Conservation (phyloP, 1,140 invertebrate species). For the Drosophila orena region DNA sequence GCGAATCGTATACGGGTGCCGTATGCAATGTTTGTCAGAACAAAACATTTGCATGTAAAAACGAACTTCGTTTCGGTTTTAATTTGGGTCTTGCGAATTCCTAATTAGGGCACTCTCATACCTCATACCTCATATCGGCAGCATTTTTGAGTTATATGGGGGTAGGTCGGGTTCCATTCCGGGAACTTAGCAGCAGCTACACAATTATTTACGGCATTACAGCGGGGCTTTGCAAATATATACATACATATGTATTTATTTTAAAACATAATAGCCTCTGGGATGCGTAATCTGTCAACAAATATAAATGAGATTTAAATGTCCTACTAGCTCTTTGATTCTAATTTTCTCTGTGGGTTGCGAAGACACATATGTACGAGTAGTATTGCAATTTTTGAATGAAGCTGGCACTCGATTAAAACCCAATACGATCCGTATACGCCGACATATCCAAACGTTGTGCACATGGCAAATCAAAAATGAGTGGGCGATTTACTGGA, state of each 20-base stretch:
- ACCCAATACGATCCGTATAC: background rate
- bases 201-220: background rate
- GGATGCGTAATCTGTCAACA: no score
- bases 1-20: slow-evolving; percentile 4
- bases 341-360: no score
- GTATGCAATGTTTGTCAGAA: slow-evolving; percentile 37
- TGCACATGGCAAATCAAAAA: slow-evolving; percentile 3
- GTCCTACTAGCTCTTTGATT: no score
- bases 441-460: background rate
- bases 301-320: no score
- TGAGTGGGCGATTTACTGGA: background rate
- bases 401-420: no score
- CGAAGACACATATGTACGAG: no score
- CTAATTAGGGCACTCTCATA: slow-evolving; percentile 27
- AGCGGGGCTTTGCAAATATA: no score
- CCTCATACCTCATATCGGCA: no score
- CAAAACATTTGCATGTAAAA: slow-evolving; percentile 41
- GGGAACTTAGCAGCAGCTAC: background rate
- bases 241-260: no score
- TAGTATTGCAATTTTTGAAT: no score
- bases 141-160: slow-evolving; percentile 7
- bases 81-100: slow-evolving; percentile 25
- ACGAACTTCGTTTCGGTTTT: slow-evolving; percentile 21
- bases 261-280: no score
- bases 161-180: slow-evolving; percentile 31